Evolutionary conservation across 2,113 vertebrate genomes (phyloP).

Genomic region (Ceyx margarethae): DNA sequence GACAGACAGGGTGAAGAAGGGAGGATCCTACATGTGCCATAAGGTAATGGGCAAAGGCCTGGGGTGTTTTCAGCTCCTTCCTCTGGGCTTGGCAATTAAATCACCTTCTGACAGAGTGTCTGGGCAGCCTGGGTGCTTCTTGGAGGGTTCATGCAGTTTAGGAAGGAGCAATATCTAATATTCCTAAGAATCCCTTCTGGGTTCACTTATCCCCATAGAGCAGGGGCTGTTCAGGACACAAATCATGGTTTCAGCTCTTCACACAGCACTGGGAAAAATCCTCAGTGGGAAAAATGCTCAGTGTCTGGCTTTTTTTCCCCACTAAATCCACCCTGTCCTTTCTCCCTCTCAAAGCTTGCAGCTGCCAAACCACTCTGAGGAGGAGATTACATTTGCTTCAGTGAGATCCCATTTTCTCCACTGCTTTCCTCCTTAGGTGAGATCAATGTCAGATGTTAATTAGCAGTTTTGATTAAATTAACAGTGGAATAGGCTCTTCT

Average conservation of each 20-base stretch:
- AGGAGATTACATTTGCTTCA: slow-evolving; percentile 35
- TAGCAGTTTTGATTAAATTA: slow-evolving; percentile 72
- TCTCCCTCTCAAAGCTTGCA: neutral
- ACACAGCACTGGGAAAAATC: neutral
- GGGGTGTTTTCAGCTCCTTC: neutral
- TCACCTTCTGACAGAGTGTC: neutral
- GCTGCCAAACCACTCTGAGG: slow-evolving; percentile 5
- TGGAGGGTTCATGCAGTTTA: neutral
- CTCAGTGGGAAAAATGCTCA: neutral
- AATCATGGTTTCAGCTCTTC: neutral
- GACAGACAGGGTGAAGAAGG: slow-evolving; percentile 93
- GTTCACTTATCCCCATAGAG: neutral
- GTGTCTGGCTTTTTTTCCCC: neutral
- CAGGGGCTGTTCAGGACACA: neutral
- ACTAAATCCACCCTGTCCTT: neutral
- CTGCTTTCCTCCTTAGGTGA: slow-evolving; percentile 50
- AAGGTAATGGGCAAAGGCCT: slow-evolving; percentile 76
- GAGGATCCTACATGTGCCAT: slow-evolving; percentile 99
- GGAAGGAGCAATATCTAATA: neutral
- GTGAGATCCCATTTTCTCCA: slow-evolving; percentile 38
- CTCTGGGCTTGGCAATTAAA: neutral
- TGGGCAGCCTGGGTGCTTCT: neutral
- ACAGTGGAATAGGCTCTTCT: slow-evolving; percentile 39
- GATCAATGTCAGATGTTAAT: slow-evolving; percentile 71
- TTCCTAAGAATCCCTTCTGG: neutral